Conservation (phyloP, 1,140 invertebrate genomes). For the Hormaphis cornu region DNA sequence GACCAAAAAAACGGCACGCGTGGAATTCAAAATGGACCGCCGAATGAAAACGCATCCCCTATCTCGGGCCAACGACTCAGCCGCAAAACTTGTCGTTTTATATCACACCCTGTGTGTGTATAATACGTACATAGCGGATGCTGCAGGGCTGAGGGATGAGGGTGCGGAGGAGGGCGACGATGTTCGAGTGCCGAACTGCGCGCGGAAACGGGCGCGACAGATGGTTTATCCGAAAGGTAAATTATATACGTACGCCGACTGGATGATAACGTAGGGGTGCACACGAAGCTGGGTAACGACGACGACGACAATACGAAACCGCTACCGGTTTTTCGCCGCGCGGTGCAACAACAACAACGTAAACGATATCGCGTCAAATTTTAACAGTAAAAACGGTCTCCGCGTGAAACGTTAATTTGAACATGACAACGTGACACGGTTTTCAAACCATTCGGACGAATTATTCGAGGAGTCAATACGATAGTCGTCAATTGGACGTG, state of each 20-base stretch:
- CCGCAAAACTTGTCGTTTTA: too few relatives aligned
- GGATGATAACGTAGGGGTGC: neutral
- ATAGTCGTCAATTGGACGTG: too few relatives aligned
- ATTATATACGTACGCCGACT: neutral
- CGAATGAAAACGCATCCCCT: neutral
- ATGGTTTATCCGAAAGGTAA: constrained; percentile 31
- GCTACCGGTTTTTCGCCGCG: neutral
- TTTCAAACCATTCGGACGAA: too few relatives aligned
- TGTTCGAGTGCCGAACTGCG: too few relatives aligned
- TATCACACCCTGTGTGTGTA: too few relatives aligned
- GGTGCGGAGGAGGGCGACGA: neutral
- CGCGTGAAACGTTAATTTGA: too few relatives aligned
- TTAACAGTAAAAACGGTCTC: too few relatives aligned
- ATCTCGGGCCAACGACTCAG: too few relatives aligned
- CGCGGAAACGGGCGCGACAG: too few relatives aligned
- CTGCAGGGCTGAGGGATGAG: neutral
- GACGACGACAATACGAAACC: constrained; percentile 23
- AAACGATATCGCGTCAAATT: too few relatives aligned
- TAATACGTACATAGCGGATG: neutral
- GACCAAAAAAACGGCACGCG: neutral
- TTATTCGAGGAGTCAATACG: too few relatives aligned
- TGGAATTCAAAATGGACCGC: neutral
- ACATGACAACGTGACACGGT: too few relatives aligned
- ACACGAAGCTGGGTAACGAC: constrained; percentile 21
- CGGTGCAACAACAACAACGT: neutral